Conservation (phyloP, 2,797 vertebrate genomes). For the Synanceia verrucosa region DNA sequence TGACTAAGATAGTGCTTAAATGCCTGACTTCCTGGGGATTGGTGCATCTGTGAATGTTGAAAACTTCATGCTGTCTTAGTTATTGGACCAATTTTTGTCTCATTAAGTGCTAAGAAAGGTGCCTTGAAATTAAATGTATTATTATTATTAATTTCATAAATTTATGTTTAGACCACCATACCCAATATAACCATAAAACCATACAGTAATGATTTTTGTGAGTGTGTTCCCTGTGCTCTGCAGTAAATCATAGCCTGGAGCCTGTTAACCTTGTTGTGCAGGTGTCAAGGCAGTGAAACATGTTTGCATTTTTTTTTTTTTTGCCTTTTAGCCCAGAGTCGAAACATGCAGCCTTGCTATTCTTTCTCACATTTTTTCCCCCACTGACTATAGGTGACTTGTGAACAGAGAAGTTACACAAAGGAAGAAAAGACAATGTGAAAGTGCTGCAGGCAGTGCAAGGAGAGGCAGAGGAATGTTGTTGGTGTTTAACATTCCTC, state of each 20-base stretch:
- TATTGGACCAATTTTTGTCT: background rate
- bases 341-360: constrained; percentile 23
- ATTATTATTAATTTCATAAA: too few relatives aligned
- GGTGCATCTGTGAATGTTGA: background rate
- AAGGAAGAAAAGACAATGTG: constrained; percentile 77
- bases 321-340: constrained; percentile 1
- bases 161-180: background rate
- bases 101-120: too few relatives aligned
- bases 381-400: constrained; percentile 58
- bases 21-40: background rate
- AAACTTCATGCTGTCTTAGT: background rate
- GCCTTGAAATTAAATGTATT: too few relatives aligned
- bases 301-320: constrained; percentile 14
- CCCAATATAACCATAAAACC: too few relatives aligned
- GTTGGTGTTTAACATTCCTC: constrained; percentile 87
- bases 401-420: constrained; percentile 65
- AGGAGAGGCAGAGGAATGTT: constrained; percentile 84
- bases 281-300: constrained; percentile 6
- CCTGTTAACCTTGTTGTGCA: background rate
- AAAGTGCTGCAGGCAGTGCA: constrained; percentile 79
- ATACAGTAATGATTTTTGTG: background rate
- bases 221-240: background rate
- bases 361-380: constrained; percentile 51
- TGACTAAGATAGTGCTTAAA: background rate
- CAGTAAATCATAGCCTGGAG: background rate